Evolutionary conservation across 2,797 vertebrate genomes (phyloP).

Genomic region (Hozukius guyotensis): DNA sequence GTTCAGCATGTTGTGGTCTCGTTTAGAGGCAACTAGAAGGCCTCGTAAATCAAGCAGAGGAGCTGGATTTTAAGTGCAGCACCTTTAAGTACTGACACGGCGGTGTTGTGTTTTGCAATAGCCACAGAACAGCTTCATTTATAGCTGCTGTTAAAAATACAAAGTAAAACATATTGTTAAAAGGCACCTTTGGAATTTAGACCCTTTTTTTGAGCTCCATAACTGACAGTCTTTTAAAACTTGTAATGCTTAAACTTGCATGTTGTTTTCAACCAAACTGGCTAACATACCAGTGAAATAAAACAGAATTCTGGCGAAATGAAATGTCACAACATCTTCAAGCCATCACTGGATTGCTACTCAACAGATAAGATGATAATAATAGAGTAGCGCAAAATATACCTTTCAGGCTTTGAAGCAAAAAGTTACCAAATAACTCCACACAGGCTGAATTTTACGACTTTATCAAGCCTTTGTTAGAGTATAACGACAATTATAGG

Average conservation of each 20-base stretch:
- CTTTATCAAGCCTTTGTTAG: conserved; percentile 29
- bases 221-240: not conserved
- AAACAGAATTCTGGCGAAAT: not conserved
- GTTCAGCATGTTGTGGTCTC: conserved; percentile 24
- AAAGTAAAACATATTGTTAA: not conserved
- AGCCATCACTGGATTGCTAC: not conserved
- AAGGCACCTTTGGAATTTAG: conserved; percentile 1
- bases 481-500: conserved; percentile 16
- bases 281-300: not conserved
- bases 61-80: conserved; percentile 17
- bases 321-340: not conserved
- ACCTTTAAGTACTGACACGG: not conserved
- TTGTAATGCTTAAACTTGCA: not conserved
- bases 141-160: not conserved
- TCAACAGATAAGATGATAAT: conserved; percentile 12
- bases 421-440: not conserved
- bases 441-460: conserved; percentile 10
- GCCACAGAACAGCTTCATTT: not conserved
- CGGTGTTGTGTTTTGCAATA: not conserved
- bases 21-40: conserved; percentile 32
- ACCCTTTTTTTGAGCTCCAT: not conserved
- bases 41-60: conserved; percentile 61
- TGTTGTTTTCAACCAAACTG: not conserved
- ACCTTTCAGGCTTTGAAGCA: not conserved
- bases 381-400: not conserved